Evolutionary conservation across 2,888 invertebrate species (phyloP), one percentile per base, ranked within the genome.

Genomic region (Andrena trimmerana): DNA sequence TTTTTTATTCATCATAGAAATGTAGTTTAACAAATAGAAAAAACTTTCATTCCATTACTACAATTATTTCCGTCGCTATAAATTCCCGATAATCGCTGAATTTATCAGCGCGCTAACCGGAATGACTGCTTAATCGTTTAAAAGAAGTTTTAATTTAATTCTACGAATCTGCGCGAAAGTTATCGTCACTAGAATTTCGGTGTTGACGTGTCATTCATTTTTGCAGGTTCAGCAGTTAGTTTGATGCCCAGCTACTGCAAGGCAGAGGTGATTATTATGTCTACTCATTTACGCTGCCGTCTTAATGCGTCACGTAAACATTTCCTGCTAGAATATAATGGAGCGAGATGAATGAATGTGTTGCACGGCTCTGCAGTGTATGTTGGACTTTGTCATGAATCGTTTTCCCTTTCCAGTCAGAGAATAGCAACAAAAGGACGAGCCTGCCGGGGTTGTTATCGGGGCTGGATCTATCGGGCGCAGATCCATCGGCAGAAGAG

Each of bases 391-490:
- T 10, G 48, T 62, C n/a, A 63, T n/a, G 6, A 57, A 33, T 57
- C 60, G 20, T 29, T 67, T 74, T 62, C 36, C 48, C 63, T 60
- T 74, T 74, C 36, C 68, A 73, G 59, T 57, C 57, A 68, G 54
- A 75, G 27, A 59, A 42, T 57, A 75, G 48, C 36, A 69, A 33
- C 29, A 66, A 50, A 66, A 62, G 36, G 73, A 88, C 90, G 57
- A 91, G 85, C 79, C 81, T 93, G 68, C 92, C 93, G 29, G 93
- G 92, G 82, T 91, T 93, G 69, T 88, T 93, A 33, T 90, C 93
- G 70, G 92, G 93, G 86, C 82, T 93, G 88, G 92, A 93, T 75
- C 83, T 92, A 82, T 90, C 90, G 27, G 91, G 90, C 78, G 85
- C 91, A 33, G 93, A 92, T 68, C 91, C 91, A 33, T 93, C 93